Evolutionary conservation across 2,888 invertebrate species (phyloP), one percentile per base, ranked within the genome.

Genomic region (Coelogynopora nodosa): DNA sequence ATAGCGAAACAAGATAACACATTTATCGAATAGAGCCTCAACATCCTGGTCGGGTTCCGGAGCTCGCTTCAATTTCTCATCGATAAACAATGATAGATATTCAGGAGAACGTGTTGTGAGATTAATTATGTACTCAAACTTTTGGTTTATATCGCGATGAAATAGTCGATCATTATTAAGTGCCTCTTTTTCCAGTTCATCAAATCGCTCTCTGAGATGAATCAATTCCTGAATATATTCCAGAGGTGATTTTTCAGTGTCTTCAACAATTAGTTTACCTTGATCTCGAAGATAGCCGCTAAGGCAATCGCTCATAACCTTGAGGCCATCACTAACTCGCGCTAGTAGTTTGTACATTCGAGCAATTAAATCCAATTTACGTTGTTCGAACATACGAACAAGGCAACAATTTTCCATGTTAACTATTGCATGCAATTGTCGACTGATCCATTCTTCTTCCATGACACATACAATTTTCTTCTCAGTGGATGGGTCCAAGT

Each of bases 361-460:
- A 87, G 96, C 96, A 90, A 99, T 94, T 93, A 99, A 98, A 18
- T 88, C 82, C 49, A 83, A 81, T 31, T 87, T 84, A 31, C 86
- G 84, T 82, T 86, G 82, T 67, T 96, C 95, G 90, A 99, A 93
- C 98, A 99, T 98, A 92, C 97, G 96, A 86, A 98, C 97, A 88
- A 99, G 98, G 89, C 99, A 99, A 5, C 97, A 97, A 93, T 99
- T 98, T 93, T 98, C 98, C 98, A 99, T 99, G 95, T 94, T 94
- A 1, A 97, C 96, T 90, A 97, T 96, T 13, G 96, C 98, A 92
- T 97, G 96, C 97, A 99, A 98, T 93, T 99, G 98, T 90, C 96
- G 95, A 92, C 97, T 96, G 90, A 99, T 99, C 88, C 99, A 94
- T 92, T 99, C 98, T 91, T 97, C 96, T 93, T 99, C 98, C 84